phyloP scores from a whole-genome alignment of 2,797 vertebrate genomes.

The Rallus crepitans region DNA sequence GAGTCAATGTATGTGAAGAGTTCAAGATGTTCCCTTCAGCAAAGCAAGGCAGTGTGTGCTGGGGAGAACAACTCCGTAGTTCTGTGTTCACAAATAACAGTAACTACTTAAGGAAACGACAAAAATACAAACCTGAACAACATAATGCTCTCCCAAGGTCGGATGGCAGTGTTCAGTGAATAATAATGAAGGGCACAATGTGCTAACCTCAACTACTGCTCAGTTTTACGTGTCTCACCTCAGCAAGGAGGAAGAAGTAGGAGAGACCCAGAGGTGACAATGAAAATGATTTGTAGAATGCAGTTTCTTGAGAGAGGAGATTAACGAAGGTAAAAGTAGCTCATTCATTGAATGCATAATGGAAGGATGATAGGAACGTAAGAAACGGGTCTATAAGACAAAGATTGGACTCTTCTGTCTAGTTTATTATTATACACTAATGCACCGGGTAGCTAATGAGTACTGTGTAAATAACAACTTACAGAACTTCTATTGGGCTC shows the following conservation, averaged over 20 bases:
- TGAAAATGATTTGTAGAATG: not conserved
- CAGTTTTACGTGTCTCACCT: not conserved
- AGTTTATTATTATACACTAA: not conserved
- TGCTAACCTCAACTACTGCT: not conserved
- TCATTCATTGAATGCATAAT: not conserved
- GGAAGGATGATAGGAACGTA: not conserved
- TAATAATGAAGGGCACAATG: not conserved
- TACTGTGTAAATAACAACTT: not conserved
- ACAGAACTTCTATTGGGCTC: not conserved
- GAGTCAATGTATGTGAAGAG: constrained; percentile 52
- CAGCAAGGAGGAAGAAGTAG: not conserved
- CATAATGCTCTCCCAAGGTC: not conserved
- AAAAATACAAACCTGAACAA: not conserved
- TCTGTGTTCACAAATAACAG: constrained; percentile 53
- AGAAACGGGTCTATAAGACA: not conserved
- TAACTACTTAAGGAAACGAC: not conserved
- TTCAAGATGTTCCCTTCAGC: constrained; percentile 72
- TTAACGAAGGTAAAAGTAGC: not conserved
- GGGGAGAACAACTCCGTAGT: not conserved
- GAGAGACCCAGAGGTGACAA: not conserved
- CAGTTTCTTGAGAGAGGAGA: not conserved
- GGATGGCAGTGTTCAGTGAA: not conserved
- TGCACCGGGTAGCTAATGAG: not conserved
- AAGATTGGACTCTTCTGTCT: not conserved
- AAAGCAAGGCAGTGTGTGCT: not conserved